Base-by-base conservation (phyloP, 2,888 invertebrate genomes). In the Spodoptera exigua region DNA sequence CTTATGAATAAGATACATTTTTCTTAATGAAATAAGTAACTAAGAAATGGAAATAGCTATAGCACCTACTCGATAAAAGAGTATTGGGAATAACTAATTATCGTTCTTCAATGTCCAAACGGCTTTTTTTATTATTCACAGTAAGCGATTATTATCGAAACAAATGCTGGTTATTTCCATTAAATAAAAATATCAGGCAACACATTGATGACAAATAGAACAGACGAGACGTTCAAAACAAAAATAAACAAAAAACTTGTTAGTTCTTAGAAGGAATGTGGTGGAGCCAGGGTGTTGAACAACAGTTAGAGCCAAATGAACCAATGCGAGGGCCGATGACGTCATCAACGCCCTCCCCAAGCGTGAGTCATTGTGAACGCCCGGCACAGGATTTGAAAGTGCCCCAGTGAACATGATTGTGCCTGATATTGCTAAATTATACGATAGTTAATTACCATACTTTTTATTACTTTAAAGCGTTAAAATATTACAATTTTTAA, bases 181-280 rank as follows among this genome's bases (percentile, higher is more conserved):
- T 3, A 27, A 55, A 43, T n/a, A 51, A 54, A 47, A 40, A 43
- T 9, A 40, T 43, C 35, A 53, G 13, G 36, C 18, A 54, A 52
- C 43, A 35, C 41, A 45, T 55, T 35, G 39, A 67, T 71, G 57
- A 69, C 61, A 63, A 68, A 61, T 65, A 67, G 44, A 18, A 40
- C 27, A 32, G 14, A n/a, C 43, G 37, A 61, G 44, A 51, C 44
- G 61, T 61, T 52, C 32, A 61, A 66, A 67, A 67, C 49, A 61
- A 62, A 68, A 64, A 74, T 63, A 71, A 67, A 68, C 58, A 67
- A 67, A 61, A 77, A 80, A 80, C 78, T 74, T 76, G 76, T 67
- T 74, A 75, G 65, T 87, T 85, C 83, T 81, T 62, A 76, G 85
- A 84, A 84, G 63, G 74, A 65, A 78, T 78, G 70, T 57, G 57